Conservation (phyloP, 2,797 vertebrate species). For the Eospalax fontanierii region DNA sequence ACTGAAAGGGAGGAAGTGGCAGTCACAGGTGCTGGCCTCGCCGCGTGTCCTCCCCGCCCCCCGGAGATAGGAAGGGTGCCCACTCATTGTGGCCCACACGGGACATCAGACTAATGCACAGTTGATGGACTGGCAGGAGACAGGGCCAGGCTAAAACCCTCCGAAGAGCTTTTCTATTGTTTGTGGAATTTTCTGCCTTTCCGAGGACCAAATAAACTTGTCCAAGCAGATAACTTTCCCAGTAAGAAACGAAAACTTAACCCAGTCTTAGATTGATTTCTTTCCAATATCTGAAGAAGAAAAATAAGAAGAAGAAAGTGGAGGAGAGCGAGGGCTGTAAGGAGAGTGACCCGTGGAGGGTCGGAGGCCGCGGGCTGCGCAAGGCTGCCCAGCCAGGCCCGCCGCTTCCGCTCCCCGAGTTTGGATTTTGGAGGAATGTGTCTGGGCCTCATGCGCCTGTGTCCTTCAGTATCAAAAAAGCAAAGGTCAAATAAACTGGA, state of each 20-base stretch:
- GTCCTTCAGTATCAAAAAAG: conserved; percentile 69
- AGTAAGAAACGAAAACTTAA: neutral
- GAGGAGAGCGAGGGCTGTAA: neutral
- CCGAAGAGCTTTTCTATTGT: conserved; percentile 34
- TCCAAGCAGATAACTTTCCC: neutral
- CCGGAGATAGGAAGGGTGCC: neutral
- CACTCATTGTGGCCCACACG: neutral
- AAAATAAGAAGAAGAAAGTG: neutral
- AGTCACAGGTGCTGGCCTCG: neutral
- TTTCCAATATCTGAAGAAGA: conserved; percentile 55
- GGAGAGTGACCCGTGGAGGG: too few species aligned
- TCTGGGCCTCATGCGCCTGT: conserved; percentile 65
- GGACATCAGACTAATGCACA: neutral
- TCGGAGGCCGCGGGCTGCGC: neutral
- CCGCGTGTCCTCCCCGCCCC: neutral
- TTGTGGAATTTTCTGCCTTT: conserved; percentile 33
- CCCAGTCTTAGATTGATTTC: conserved; percentile 3
- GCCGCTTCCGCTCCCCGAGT: neutral
- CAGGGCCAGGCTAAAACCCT: neutral
- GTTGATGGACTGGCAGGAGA: neutral
- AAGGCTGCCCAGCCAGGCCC: neutral
- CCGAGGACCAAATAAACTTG: conserved; percentile 12
- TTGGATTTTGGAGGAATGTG: conserved; percentile 62
- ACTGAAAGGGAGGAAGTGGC: fast-evolving
- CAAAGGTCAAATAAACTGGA: conserved; percentile 75